Evolutionary conservation across 2,888 invertebrate genomes (phyloP).

Genomic region (Andrena chrysosceles): DNA sequence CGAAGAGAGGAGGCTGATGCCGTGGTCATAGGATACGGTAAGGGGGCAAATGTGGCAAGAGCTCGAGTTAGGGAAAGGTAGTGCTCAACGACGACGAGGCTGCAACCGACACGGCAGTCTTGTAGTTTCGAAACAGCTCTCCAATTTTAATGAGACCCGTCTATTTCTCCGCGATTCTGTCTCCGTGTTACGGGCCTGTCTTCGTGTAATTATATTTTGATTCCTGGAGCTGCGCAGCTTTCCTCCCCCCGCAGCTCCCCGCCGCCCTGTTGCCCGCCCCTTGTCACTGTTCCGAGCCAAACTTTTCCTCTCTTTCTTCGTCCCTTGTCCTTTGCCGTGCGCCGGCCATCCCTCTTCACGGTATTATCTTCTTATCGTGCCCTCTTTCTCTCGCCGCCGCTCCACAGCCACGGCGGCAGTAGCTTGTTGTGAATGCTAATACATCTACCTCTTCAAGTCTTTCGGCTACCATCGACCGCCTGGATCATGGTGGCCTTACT

Average conservation of each 20-base stretch:
- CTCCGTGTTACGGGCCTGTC: conserved; percentile 79
- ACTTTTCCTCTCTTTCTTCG: conserved; percentile 44
- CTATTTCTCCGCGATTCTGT: conserved; percentile 82
- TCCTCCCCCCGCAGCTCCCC: conserved; percentile 9
- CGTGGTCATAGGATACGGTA: conserved; percentile 37
- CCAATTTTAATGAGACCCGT: conserved; percentile 84
- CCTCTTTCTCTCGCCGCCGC: conserved; percentile 27
- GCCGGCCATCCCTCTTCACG: conserved; percentile 12
- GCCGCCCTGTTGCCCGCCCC: conserved; percentile 48
- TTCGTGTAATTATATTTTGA: conserved; percentile 83
- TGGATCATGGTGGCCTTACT: conserved; percentile 53
- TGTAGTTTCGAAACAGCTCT: conserved; percentile 84
- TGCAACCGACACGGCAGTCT: conserved; percentile 83
- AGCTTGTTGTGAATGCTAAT: conserved; percentile 82
- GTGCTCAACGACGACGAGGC: conserved; percentile 74
- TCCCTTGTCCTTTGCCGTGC: conserved; percentile 20
- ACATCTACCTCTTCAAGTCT: conserved; percentile 69
- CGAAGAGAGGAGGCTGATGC: conserved; percentile 19
- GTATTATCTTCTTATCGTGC: conserved; percentile 38
- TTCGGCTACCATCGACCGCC: conserved; percentile 49
- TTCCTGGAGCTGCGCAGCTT: conserved; percentile 71
- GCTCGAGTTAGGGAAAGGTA: conserved; percentile 70
- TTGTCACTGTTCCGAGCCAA: conserved; percentile 54
- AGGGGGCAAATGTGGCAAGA: conserved; percentile 31
- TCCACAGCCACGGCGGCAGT: conserved; percentile 61